phyloP scores from a whole-genome alignment of 2,888 invertebrate genomes.

The Leuctra nigra region DNA sequence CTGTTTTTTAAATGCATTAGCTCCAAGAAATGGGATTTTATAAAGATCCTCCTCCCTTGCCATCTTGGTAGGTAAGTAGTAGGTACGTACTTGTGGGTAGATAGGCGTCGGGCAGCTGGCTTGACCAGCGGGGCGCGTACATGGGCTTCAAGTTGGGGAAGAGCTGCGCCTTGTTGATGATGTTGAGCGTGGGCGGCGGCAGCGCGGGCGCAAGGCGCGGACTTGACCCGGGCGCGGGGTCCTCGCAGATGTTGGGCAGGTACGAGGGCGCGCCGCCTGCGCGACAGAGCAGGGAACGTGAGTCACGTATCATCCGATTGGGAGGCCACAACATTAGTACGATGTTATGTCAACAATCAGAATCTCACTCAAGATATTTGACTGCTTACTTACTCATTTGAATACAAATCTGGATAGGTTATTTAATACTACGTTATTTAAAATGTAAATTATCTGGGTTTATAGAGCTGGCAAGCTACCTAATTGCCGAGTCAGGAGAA shows the following conservation, averaged over 20 bases:
- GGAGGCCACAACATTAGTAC: too few species aligned
- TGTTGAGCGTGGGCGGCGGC: slow-evolving; percentile 54
- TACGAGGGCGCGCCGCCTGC: slow-evolving; percentile 41
- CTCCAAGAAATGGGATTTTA: background rate
- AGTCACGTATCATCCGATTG: background rate
- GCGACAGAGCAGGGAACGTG: background rate
- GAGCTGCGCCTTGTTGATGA: slow-evolving; percentile 59
- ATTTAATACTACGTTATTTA: too few species aligned
- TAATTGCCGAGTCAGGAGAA: too few species aligned
- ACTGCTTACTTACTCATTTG: too few species aligned
- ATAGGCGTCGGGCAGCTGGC: slow-evolving; percentile 55
- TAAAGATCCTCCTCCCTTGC: slow-evolving; percentile 13
- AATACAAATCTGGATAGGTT: too few species aligned
- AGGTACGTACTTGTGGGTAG: slow-evolving; percentile 43
- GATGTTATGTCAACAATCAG: too few species aligned
- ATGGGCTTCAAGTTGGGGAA: slow-evolving; percentile 61
- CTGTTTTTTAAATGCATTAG: background rate
- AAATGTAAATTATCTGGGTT: too few species aligned
- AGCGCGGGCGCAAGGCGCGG: slow-evolving; percentile 17
- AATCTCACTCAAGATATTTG: too few species aligned
- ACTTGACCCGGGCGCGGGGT: slow-evolving; percentile 22
- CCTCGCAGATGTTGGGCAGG: slow-evolving; percentile 51
- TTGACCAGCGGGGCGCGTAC: slow-evolving; percentile 61
- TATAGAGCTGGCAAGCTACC: too few species aligned
- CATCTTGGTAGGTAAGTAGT: slow-evolving; percentile 15